A percentile compares a stretch with the other conserved stretches of the same genome.
phyloP scores from a whole-genome alignment of 2,113 vertebrate genomes.

The Oncorhynchus gorbuscha region DNA sequence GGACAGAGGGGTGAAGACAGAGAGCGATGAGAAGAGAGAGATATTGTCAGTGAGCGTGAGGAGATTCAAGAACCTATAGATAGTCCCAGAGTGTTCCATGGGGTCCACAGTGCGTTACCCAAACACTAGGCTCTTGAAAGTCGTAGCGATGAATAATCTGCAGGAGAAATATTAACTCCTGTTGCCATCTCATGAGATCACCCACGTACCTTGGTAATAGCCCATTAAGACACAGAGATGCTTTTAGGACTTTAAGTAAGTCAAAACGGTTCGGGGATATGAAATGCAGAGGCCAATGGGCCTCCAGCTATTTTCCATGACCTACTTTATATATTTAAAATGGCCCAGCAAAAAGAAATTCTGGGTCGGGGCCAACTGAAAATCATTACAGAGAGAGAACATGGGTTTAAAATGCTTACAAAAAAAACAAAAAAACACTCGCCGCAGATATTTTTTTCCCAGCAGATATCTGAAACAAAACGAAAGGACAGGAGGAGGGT shows the following conservation, averaged over 20 bases:
- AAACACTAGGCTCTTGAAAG: constrained; percentile 43
- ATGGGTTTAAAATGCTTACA: constrained; percentile 1
- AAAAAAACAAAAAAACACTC: constrained; percentile 1
- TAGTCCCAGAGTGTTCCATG: background rate
- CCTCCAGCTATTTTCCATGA: constrained; percentile 17
- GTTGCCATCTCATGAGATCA: constrained; percentile 16
- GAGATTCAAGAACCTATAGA: background rate
- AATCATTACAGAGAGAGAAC: constrained; percentile 28
- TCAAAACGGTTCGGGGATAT: background rate
- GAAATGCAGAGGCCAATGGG: constrained; percentile 34
- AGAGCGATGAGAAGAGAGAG: background rate
- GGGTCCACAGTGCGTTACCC: constrained; percentile 23
- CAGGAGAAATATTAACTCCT: constrained; percentile 19
- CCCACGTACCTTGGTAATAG: constrained; percentile 18
- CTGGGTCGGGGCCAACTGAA: constrained; percentile 39
- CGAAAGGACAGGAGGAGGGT: background rate
- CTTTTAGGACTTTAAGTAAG: background rate
- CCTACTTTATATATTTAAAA: constrained; percentile 34
- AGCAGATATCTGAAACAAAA: constrained; percentile 4
- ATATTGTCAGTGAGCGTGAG: background rate
- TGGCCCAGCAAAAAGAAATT: constrained; percentile 33
- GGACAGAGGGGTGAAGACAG: background rate
- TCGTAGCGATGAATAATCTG: constrained; percentile 34
- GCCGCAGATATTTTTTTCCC: background rate
- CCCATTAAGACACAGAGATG: background rate